Percentiles rank a stretch among this genome's conserved stretches.
phyloP scores from a whole-genome alignment of 2,888 invertebrate species.

The Parapristionchus giblindavisi region DNA sequence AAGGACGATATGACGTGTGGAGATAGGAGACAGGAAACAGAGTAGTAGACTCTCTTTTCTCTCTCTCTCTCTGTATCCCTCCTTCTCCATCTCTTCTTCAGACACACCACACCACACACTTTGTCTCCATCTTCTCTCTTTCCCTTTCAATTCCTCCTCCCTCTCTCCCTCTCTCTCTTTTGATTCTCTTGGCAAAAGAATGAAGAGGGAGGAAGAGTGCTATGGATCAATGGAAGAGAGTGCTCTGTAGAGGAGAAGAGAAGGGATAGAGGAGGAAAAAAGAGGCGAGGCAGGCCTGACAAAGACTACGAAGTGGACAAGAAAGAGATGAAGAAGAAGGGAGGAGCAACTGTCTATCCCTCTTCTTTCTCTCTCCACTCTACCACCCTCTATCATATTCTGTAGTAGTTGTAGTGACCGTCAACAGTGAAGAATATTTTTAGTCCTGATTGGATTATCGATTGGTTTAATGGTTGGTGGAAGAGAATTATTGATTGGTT shows the following conservation, averaged over 20 bases:
- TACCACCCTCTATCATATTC: too few relatives aligned
- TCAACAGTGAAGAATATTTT: too few relatives aligned
- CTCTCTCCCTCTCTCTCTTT: slow-evolving; percentile 16
- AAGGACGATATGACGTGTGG: slow-evolving; percentile 27
- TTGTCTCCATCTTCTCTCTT: slow-evolving; percentile 6
- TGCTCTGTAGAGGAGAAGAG: neutral
- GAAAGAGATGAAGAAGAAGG: neutral
- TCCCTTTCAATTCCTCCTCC: slow-evolving; percentile 10
- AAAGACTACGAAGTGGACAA: slow-evolving; percentile 4
- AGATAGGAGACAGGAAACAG: slow-evolving; percentile 32
- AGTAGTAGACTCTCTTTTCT: neutral
- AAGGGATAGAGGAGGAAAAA: neutral
- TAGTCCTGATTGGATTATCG: too few relatives aligned
- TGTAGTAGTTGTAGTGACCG: too few relatives aligned
- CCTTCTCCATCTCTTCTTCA: slow-evolving; percentile 14
- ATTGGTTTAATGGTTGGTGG: too few relatives aligned
- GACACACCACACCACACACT: slow-evolving; percentile 19
- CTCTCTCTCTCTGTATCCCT: slow-evolving; percentile 12
- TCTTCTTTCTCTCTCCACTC: too few relatives aligned
- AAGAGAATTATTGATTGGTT: too few relatives aligned
- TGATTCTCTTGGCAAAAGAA: slow-evolving; percentile 24
- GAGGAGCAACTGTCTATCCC: neutral
- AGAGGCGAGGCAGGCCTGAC: neutral
- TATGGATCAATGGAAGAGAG: slow-evolving; percentile 20
- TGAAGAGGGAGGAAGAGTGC: neutral